phyloP scores from a whole-genome alignment of 2,797 vertebrate species.

The Heliangelus exortis region DNA sequence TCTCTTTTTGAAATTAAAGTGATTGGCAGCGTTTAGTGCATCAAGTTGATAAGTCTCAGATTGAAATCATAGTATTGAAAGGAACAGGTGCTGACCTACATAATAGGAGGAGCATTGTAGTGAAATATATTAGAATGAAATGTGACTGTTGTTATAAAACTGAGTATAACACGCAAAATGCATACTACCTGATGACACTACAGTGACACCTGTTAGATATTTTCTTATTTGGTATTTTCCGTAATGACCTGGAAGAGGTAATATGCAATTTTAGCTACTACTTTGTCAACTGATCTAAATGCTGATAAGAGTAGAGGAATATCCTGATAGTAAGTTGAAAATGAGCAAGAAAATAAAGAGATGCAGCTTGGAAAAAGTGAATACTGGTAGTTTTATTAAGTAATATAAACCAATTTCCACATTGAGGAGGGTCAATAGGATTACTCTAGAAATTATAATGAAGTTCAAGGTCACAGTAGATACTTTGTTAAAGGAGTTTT shows the following conservation, averaged over 20 bases:
- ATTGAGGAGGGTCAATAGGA: not conserved
- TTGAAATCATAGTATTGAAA: not conserved
- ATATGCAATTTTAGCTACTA: not conserved
- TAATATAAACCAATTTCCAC: not conserved
- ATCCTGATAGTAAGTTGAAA: not conserved
- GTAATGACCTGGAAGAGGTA: not conserved
- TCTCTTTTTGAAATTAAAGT: not conserved
- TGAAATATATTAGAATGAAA: not conserved
- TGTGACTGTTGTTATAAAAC: not conserved
- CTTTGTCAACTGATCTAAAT: not conserved
- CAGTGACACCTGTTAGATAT: not conserved
- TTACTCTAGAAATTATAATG: not conserved
- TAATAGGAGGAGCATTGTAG: not conserved
- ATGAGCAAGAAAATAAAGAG: not conserved
- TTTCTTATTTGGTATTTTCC: not conserved
- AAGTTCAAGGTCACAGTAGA: not conserved
- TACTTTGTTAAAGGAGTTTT: not conserved
- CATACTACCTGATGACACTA: not conserved
- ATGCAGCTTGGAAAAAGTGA: not conserved
- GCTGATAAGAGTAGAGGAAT: not conserved
- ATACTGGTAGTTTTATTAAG: not conserved
- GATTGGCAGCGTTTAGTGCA: accelerated
- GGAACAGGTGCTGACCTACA: not conserved
- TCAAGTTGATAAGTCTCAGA: not conserved
- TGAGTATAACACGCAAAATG: not conserved